Evolutionary conservation across 1,140 invertebrate genomes (phyloP), one percentile per base, ranked within the genome.

Genomic region (Laupala kohalensis): DNA sequence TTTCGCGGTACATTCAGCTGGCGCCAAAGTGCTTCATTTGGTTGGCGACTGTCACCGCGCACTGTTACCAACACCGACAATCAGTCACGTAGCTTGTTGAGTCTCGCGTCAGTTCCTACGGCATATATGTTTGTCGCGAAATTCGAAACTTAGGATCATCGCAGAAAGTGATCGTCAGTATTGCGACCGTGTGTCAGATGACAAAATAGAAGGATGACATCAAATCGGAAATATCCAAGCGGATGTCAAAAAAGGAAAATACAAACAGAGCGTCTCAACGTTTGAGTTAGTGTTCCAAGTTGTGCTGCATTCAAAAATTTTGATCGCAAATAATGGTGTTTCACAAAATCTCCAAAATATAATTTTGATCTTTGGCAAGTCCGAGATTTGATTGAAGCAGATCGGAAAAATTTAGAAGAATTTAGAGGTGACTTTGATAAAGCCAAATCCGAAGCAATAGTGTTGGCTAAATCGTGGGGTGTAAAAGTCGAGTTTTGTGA

Each of bases 401-500:
- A 9, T 53, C 37, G 4, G 9, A 53, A 53, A 19, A 19, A 53
- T 53, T 19, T 53, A 53, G 19, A 53, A 4, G 9, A 53, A 2
- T 53, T 53, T 53, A 53, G 37, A 4, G 1, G 37, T 53, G 37
- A 53, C 37, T 53, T 53, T 53, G 37, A 2, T 19, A 53, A 53
- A 53, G 37, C 37, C 37, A 53, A 53, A 53, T 53, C 37, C 37
- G 37, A 53, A 13, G 30, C 6, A 37, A 37, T 37, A 37, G 30
- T 6, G 30, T 37, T 37, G 30, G 30, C 6, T 37, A 37, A 9
- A 53, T 4, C 37, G 9, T 74, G 70, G 73, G 53, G 66, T 1
- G 66, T 72, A 70, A 62, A 72, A 64, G 64, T 28, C 6, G 15
- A 74, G 29, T 75, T 75, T 73, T 70, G 64, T 62, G 53, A 75